Evolutionary conservation across 2,797 vertebrate genomes (phyloP), one percentile per base, ranked within the genome.

Genomic region (Cyclopterus lumpus): DNA sequence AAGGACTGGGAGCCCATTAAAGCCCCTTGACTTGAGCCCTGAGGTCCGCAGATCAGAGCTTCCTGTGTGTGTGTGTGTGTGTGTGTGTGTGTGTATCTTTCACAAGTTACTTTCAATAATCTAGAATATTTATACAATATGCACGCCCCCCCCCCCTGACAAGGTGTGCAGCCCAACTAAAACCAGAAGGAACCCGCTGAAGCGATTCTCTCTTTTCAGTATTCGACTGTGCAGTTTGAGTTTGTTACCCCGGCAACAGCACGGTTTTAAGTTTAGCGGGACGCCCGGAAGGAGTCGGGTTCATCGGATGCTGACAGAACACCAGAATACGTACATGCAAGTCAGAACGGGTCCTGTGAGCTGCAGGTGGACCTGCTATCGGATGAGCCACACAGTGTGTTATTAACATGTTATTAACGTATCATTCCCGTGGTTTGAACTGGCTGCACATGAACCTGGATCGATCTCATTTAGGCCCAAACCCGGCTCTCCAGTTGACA

Each of bases 181-280:
- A 73, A 77, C 32, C 65, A 49, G 44, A 54, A 40, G 44, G 36
- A 61, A 58, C 26, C 18, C 1, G 16, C 4, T 54, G 6, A 48
- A 46, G 59, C 42, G 60, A 53, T 54, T 20, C 14, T 7, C 30
- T 38, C 61, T 34, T 24, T 48, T 38, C 26, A 15, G 0, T 26
- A 30, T 59, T 62, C 0, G 42, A 51, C 16, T 51, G 32, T 1
- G 5, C 42, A 46, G 28, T 36, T 80, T 67, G 18, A 61, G 49
- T 73, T 79, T 34, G 12, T 40, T 75, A 44, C 78, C 81, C 70
- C 2, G 42, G 84, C 58, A 84, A 91, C 88, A 63, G 77, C 68
- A 36, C 63, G 74, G 83, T n/a, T n/a, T 84, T 90, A 91, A 83
- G 86, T 92, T 86, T 91, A 92, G 89, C 84, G 73, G 68, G 65